Percentiles rank a stretch among this genome's conserved stretches.
These are phyloP conservation scores for Gallinago jamesoni DNA, from an alignment of 2,113 vertebrate genomes.

Conservation along the genomic window DNA sequence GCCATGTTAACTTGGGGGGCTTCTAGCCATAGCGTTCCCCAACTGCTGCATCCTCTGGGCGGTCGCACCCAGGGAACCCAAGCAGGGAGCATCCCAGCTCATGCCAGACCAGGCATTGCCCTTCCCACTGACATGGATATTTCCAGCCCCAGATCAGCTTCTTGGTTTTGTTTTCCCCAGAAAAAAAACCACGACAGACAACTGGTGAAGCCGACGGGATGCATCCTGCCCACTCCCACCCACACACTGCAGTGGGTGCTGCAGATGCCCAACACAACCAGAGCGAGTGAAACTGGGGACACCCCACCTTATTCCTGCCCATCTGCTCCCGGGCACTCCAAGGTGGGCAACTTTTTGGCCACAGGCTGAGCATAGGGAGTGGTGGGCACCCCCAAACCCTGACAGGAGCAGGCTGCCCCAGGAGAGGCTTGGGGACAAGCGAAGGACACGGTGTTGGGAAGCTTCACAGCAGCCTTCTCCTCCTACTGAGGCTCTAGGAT, in stretches of 20 bases:
- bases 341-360: fast-evolving
- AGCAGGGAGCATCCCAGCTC: not conserved
- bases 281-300: fast-evolving
- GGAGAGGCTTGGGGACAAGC: not conserved
- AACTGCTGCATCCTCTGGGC: not conserved
- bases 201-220: fast-evolving
- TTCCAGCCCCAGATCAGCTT: not conserved
- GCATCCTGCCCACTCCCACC: not conserved
- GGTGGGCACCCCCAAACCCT: not conserved
- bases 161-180: not conserved
- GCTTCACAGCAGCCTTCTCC: not conserved
- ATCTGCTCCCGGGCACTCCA: not conserved
- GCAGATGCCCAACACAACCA: not conserved
- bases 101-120: not conserved
- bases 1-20: fast-evolving
- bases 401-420: not conserved
- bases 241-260: fast-evolving
- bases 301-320: not conserved
- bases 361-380: not conserved
- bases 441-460: not conserved
- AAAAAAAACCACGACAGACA: fast-evolving
- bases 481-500: not conserved
- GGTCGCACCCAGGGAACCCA: not conserved
- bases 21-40: not conserved
- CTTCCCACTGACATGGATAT: fast-evolving